Evolutionary conservation across 53 echinoderm and acorn worm genomes (phyloP), one percentile per base, ranked within the genome.

Genomic region (Paracentrotus lividus): DNA sequence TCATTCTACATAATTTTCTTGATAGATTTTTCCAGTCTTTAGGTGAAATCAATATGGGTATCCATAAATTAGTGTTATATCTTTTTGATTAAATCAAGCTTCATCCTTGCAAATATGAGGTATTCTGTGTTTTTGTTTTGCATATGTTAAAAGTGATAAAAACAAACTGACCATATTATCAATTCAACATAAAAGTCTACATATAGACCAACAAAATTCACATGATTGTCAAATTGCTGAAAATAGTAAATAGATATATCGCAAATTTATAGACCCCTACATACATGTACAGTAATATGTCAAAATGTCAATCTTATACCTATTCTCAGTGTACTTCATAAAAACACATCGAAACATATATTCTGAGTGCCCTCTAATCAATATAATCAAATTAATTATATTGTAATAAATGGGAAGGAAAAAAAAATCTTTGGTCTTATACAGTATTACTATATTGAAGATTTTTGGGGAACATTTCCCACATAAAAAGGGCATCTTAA

Each of bases 71-170:
- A 9, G 36, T 40, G 40, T 38, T 38, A 72, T 38, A 40, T 20
- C 18, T 69, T n/a, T n/a, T n/a, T n/a, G n/a, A n/a, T n/a, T n/a
- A n/a, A n/a, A n/a, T n/a, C n/a, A 15, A 69, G 7, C 15, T 72
- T 72, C 36, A 72, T 20, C 72, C 69, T 36, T 69, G 34, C 38
- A 36, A 10, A 81, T 45, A 13, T 81, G 81, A 81, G 81, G 81
- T 81, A 81, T 47, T n/a, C n/a, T 26, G 81, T 81, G 81, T 44
- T 81, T 47, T 47, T 81, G 81, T 81, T n/a, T n/a, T 81, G 81
- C 81, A 81, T 81, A 81, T 81, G 2, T 47, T 81, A 81, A 81
- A 72, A 81, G 81, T 81, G 44, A 47, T 47, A 81, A 38, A 47
- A 81, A 81, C 47, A 81, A 47, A 47, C 23, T 81, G 49, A 45